phyloP scores from a whole-genome alignment of 2,113 vertebrate species.

The Romanogobio albipinnatus region DNA sequence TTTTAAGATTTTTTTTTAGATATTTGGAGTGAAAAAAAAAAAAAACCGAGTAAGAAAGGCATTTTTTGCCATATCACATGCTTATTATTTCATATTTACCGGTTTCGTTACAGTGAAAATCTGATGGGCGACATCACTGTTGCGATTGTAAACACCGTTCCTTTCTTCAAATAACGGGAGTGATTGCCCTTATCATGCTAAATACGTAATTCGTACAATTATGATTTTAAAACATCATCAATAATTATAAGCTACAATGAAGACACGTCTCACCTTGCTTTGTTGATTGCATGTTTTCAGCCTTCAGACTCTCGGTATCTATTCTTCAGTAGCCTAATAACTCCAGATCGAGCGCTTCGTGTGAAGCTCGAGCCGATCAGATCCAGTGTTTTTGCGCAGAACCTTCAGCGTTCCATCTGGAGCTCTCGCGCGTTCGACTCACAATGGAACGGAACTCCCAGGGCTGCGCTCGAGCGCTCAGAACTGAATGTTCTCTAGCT shows the following conservation, averaged over 20 bases:
- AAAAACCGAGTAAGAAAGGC: too few species aligned
- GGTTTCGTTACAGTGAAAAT: background rate
- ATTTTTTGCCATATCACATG: too few species aligned
- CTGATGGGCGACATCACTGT: background rate
- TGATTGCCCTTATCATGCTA: background rate
- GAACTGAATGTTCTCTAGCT: conserved; percentile 76
- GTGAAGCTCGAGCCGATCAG: background rate
- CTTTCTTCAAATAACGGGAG: background rate
- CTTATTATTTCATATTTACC: background rate
- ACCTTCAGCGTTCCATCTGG: conserved; percentile 33
- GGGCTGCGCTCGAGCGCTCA: conserved; percentile 41
- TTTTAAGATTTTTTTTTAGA: too few species aligned
- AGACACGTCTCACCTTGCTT: conserved; percentile 71
- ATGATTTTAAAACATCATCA: background rate
- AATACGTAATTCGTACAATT: background rate
- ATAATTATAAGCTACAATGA: background rate
- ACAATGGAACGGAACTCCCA: conserved; percentile 47
- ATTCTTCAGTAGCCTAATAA: background rate
- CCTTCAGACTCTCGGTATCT: conserved; percentile 50
- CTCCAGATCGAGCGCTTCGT: background rate
- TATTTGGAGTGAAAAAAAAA: too few species aligned
- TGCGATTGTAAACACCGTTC: background rate
- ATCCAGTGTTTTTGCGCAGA: background rate
- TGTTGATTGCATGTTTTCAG: conserved; percentile 70
- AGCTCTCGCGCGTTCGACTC: background rate